phyloP scores from a whole-genome alignment of 2,888 invertebrate genomes.

The Patella depressa region DNA sequence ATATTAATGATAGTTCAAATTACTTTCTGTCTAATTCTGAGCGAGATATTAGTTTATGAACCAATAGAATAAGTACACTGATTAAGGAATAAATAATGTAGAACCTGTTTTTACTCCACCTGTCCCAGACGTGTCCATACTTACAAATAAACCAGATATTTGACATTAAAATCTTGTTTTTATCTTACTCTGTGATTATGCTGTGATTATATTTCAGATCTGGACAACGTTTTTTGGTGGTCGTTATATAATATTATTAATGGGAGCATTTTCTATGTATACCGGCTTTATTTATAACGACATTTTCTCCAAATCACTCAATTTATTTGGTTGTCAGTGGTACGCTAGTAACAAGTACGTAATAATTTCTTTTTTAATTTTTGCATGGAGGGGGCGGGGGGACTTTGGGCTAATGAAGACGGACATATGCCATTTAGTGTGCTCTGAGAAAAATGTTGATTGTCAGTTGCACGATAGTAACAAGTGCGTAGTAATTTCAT shows the following conservation, averaged over 20 bases:
- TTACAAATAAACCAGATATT: neutral
- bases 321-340: slow-evolving; percentile 96
- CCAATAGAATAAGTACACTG: slow-evolving; percentile 32
- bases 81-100: neutral
- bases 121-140: neutral
- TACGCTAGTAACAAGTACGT: slow-evolving; percentile 46
- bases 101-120: neutral
- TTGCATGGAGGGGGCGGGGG: too few species aligned
- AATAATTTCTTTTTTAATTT: neutral
- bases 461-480: neutral
- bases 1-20: too few species aligned
- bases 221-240: slow-evolving; percentile 99
- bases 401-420: neutral
- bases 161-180: neutral
- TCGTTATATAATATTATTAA: slow-evolving; percentile 95
- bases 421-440: too few species aligned
- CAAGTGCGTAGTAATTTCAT: too few species aligned
- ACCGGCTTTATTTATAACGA: slow-evolving; percentile 99
- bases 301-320: slow-evolving; percentile 96
- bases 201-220: slow-evolving; percentile 77
- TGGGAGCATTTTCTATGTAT: slow-evolving; percentile 98
- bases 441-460: too few species aligned
- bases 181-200: neutral
- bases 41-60: too few species aligned
- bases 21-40: too few species aligned